Base-by-base conservation (phyloP, 1,140 invertebrate species). In the Aphelinus atriplicis region DNA sequence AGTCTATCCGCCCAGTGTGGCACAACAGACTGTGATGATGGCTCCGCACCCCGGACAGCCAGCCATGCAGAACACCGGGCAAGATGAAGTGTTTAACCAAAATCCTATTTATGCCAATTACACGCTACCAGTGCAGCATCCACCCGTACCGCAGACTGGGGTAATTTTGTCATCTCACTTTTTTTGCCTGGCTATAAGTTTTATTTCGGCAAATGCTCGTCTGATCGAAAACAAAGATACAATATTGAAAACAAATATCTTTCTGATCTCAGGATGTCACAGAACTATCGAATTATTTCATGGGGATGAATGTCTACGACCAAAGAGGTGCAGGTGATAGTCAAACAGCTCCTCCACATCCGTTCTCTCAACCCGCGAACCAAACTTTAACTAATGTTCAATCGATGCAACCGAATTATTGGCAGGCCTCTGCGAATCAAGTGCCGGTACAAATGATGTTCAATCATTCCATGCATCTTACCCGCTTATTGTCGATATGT, bases 231-330 rank as follows among this genome's bases (percentile, higher is more conserved):
- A 26, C 26, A 26, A 26, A 26, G 26, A 26, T 26, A 0, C 26
- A 26, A 26, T 26, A 26, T 26, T 26, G 0, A 26, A 26, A 26
- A 0, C 26, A 0, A 53, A 53, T 53, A 6, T 53, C 47, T 63
- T 76, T 2, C 51, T 73, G 69, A 7, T n/a, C 68, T 51, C 51
- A 86, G 80, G 86, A 88, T 51, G 80, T 84, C 42, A 80, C 84
- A 2, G 86, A 88, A 67, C 74, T 88, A 53, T 84, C 86, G 5
- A 83, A 85, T 43, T 88, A 86, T 73, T 88, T 87, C 69, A 83
- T 87, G 82, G 85, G 86, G 1, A 86, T 88, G 84, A 86, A 85
- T 76, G 79, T 88, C 43, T 87, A 87, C 63, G 86, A 87, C 61
- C 85, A 86, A 65, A 78, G 85, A n/a, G 78, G 75, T 55, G 70